Evolutionary conservation across 2,797 vertebrate genomes (phyloP).

Genomic region (Squalus acanthias): DNA sequence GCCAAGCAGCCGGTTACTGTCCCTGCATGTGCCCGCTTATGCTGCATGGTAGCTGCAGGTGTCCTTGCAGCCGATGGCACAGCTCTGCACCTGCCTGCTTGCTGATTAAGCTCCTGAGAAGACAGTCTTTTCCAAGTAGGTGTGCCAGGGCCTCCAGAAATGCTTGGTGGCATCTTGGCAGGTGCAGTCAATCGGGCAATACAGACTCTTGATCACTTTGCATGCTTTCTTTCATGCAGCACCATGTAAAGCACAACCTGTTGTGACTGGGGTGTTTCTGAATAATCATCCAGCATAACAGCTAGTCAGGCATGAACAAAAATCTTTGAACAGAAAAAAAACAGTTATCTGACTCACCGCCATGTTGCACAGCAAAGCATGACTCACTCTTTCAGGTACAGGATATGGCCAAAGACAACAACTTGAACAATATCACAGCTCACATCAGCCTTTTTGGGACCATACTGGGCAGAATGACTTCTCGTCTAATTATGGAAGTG

Average conservation of each 20-base stretch:
- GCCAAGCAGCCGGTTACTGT: not conserved
- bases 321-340: not conserved
- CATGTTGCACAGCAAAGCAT: not conserved
- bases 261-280: not conserved
- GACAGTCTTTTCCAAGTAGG: not conserved
- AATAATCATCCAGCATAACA: not conserved
- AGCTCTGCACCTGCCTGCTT: not conserved
- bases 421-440: not conserved
- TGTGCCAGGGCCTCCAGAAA: not conserved
- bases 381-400: not conserved
- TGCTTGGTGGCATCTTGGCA: not conserved
- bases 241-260: not conserved
- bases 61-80: not conserved
- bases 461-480: not conserved
- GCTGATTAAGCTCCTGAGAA: not conserved
- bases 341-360: not conserved
- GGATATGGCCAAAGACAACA: not conserved
- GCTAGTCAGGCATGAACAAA: not conserved
- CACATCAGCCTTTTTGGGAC: not conserved
- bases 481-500: not conserved
- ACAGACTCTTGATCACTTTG: not conserved
- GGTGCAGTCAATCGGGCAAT: not conserved
- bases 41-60: not conserved
- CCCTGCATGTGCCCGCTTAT: not conserved
- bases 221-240: not conserved